These are phyloP conservation scores for Drosophila fuyamai DNA, from an alignment of 1,140 invertebrate genomes.

Conservation along the genomic window DNA sequence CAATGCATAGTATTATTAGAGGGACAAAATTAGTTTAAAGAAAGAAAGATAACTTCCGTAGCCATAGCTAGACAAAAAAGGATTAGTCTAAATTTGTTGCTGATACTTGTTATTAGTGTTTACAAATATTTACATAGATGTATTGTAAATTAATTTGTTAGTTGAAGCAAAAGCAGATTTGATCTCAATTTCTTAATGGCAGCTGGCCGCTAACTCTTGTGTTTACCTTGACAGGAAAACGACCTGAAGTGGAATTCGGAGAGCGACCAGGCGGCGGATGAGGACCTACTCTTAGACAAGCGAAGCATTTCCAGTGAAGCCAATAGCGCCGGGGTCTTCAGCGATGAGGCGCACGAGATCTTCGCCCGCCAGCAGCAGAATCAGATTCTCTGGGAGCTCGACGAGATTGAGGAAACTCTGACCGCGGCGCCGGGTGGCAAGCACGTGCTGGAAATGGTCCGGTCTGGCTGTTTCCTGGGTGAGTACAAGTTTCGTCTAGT, in stretches of 20 bases:
- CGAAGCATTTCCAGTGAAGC: constrained; percentile 86
- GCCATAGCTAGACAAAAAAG: no score
- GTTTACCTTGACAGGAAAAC: constrained; percentile 73
- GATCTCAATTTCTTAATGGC: background rate
- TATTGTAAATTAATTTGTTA: no score
- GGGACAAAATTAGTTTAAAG: no score
- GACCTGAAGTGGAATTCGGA: constrained; percentile 82
- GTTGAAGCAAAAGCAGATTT: no score
- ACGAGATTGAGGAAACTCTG: constrained; percentile 84
- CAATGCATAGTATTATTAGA: no score
- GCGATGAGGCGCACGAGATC: constrained; percentile 79
- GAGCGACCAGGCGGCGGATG: constrained; percentile 62
- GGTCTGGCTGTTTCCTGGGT: constrained; percentile 83
- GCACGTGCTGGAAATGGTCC: constrained; percentile 85
- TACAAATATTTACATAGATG: no score
- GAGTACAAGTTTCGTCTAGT: background rate
- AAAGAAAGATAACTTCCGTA: no score
- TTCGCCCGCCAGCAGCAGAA: constrained; percentile 71
- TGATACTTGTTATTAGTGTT: no score
- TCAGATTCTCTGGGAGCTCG: constrained; percentile 84
- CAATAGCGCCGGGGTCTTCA: constrained; percentile 81
- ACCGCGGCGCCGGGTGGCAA: constrained; percentile 85
- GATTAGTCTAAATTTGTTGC: no score
- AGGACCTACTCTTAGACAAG: constrained; percentile 72
- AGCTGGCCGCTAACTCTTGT: constrained; percentile 13